phyloP scores from a whole-genome alignment of 2,797 vertebrate species.

The Muraenolepis orangiensis region DNA sequence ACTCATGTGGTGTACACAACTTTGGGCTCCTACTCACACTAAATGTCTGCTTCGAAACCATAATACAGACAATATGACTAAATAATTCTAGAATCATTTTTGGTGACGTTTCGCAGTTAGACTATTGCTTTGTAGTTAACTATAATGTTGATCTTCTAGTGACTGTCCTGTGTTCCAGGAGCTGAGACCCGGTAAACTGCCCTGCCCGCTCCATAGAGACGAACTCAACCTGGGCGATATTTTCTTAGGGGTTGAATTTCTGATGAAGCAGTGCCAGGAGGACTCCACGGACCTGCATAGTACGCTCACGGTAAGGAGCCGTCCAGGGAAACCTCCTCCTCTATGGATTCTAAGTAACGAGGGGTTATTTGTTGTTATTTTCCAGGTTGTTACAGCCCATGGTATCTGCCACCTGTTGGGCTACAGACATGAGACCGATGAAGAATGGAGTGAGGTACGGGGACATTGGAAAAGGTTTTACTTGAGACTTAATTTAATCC shows the following conservation, averaged over 20 bases:
- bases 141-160: neutral
- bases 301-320: conserved; percentile 76
- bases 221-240: conserved; percentile 89
- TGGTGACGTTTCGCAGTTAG: neutral
- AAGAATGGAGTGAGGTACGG: conserved; percentile 84
- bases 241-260: conserved; percentile 88
- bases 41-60: neutral
- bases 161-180: conserved; percentile 64
- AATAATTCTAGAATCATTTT: neutral
- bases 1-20: neutral
- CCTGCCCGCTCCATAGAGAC: conserved; percentile 70
- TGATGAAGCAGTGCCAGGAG: conserved; percentile 79
- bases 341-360: neutral
- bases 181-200: conserved; percentile 77
- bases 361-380: conserved; percentile 3
- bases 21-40: neutral
- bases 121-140: neutral
- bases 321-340: neutral
- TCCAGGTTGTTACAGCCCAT: conserved; percentile 84
- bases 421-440: conserved; percentile 82
- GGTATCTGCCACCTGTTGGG: conserved; percentile 93
- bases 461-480: neutral
- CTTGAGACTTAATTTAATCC: too few relatives aligned
- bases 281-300: conserved; percentile 73
- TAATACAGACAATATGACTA: neutral